Base-by-base conservation (phyloP, 2,888 invertebrate genomes). In the Trichogramma evanescens region DNA sequence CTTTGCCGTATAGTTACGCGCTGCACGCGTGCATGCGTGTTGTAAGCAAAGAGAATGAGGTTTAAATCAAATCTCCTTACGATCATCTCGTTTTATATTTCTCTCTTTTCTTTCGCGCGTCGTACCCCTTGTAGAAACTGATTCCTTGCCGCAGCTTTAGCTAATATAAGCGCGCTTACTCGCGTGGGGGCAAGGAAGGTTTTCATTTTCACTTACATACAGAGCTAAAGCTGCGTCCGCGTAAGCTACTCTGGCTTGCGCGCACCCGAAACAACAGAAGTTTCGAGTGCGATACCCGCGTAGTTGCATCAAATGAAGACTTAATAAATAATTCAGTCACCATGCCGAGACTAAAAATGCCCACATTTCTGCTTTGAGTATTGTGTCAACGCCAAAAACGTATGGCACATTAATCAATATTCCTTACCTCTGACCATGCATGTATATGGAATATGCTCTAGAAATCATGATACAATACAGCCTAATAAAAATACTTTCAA, bases 281-380 rank as follows among this genome's bases (percentile, higher is more conserved):
- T 58, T 49, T 61, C 54, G 49, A 39, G 3, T 26, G 40, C 13
- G 52, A 9, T 43, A 54, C 67, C 68, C 66, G 66, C 65, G 64
- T 66, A 66, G 67, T 65, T 66, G 68, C 65, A 69, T 71, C 71
- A 72, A 74, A 75, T 75, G 72, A 74, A 76, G 74, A 74, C 74
- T 74, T 76, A 71, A 63, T 63, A 74, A 75, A 76, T 76, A 76
- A 76, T n/a, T n/a, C n/a, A n/a, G n/a, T 72, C 73, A 66, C 70
- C 68, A 69, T 68, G 4, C n/a, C 57, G 51, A 40, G 54, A 10
- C n/a, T n/a, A n/a, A n/a, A n/a, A n/a, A n/a, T n/a, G n/a, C n/a
- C n/a, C n/a, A n/a, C n/a, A n/a, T n/a, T n/a, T n/a, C n/a, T n/a
- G n/a, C n/a, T n/a, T n/a, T n/a, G n/a, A n/a, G n/a, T n/a, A n/a